Base-by-base conservation (phyloP, 2,797 vertebrate species). In the Melopsittacus undulatus region DNA sequence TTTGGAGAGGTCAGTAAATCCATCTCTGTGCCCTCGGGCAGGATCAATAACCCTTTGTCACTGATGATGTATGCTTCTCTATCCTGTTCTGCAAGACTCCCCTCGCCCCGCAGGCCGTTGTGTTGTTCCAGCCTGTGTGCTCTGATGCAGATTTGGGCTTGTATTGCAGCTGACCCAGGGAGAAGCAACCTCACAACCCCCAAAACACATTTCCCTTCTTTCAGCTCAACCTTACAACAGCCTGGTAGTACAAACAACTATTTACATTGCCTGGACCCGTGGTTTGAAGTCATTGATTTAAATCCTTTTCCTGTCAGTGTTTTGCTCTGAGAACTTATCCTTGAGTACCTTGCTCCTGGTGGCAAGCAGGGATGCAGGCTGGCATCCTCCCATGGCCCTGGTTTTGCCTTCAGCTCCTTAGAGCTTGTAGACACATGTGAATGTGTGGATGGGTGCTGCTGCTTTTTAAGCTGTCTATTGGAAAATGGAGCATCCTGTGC, bases 101-200 rank as follows among this genome's bases (percentile, higher is more conserved):
- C 24, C 1, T 0, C 3, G 38, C 5, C 77, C 64, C 1, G 2
- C 5, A 19, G 68, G 93, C 1, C 0, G 14, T 4, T 63, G 13
- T 51, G 14, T 3, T 67, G 8, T 43, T 94, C 2, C 68, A 87
- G 30, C 69, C 81, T 63, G 29, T 0, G 12, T 42, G 18, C 23
- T 36, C 57, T 29, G 56, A 49, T 7, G 6, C 0, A 3, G 88
- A 18, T 64, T 61, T 56, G 79, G 62, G 75, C 32, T 84, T 29
- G 67, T 66, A 13, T 61, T 42, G 36, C 0, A 8, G 26, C 36
- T 66, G 89, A 69, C 89, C 67, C 3, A 1, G 23, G 56, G 61
- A 32, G 3, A 2, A 80, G 68, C 72, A 76, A 57, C 69, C 54
- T 27, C 67, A 13, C 11, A 49, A 51, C 4, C 5, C 52, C 48